Base-by-base conservation (phyloP, 2,888 invertebrate species). In the Eupithecia vulgata region DNA sequence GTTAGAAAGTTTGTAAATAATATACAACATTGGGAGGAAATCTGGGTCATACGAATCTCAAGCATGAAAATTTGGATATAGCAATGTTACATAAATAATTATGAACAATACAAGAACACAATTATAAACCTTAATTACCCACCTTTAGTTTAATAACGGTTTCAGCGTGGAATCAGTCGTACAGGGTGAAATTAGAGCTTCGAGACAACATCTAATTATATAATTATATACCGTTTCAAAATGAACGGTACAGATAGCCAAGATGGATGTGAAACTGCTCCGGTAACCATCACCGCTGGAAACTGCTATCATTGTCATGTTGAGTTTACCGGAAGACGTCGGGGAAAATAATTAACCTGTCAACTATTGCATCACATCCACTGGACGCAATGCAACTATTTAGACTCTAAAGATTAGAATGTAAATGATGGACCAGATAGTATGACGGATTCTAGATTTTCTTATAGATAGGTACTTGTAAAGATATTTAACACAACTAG, bases 171-270 rank as follows among this genome's bases (percentile, higher is more conserved):
- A 76, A 74, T 71, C 74, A 70, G 72, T 72, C 76, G 69, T 37
- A 67, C 67, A 72, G 67, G 34, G 57, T 59, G 71, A 71, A 73
- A 73, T 75, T 68, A 71, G 61, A 76, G 76, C 77, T 71, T 30
- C 72, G 76, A 77, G 75, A 70, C 76, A 77, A 74, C 75, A 73
- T 74, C 57, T 77, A 79, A 80, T 79, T 76, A 75, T 74, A 73
- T 77, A 79, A 80, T 79, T 76, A 75, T 74, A 73, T 61, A 76
- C 69, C 72, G 76, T 67, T 72, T 70, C 30, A 71, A 71, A 71
- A 52, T 17, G 25, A 68, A 64, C 40, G 48, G n/a, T 34, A 25
- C 6, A 35, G 1, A 40, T n/a, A n/a, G n/a, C 10, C 17, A 10
- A 0, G 5, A 45, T 64, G 67, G 70, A 75, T 59, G 30, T 57